These are phyloP conservation scores for Panurus biarmicus DNA, from an alignment of 2,113 vertebrate species.

Conservation along the genomic window DNA sequence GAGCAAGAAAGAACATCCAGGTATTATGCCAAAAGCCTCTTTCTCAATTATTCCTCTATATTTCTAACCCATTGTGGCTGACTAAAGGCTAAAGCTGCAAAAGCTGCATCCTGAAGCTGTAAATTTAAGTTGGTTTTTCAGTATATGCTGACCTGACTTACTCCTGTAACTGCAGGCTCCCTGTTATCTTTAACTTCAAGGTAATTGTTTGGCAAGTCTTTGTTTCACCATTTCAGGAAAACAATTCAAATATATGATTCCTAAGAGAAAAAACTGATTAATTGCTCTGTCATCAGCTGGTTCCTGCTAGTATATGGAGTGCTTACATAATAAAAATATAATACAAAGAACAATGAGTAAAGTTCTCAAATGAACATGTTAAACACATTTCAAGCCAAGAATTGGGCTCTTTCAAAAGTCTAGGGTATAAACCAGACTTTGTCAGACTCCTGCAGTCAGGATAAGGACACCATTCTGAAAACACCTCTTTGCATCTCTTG, in stretches of 20 bases:
- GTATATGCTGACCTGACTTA: slow-evolving; percentile 17
- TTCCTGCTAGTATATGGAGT: background rate
- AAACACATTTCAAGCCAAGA: background rate
- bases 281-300: slow-evolving; percentile 14
- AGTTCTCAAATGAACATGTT: background rate
- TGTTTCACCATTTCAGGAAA: background rate
- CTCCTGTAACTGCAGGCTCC: background rate
- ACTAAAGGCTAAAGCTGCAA: slow-evolving; percentile 27
- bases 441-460: background rate
- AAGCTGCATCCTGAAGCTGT: background rate
- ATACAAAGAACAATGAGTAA: slow-evolving; percentile 1
- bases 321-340: background rate
- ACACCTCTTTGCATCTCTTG: background rate
- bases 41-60: slow-evolving; percentile 20
- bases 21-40: slow-evolving; percentile 43
- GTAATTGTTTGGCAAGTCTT: background rate
- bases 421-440: background rate
- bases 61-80: slow-evolving; percentile 4
- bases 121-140: slow-evolving; percentile 16
- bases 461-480: background rate
- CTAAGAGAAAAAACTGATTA: background rate
- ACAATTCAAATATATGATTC: background rate
- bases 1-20: slow-evolving; percentile 29
- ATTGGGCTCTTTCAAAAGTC: background rate
- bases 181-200: slow-evolving; percentile 20